A percentile compares a stretch with the other conserved stretches of the same genome.
phyloP scores from a whole-genome alignment of 1,140 invertebrate species.

The Drosophila santomea region DNA sequence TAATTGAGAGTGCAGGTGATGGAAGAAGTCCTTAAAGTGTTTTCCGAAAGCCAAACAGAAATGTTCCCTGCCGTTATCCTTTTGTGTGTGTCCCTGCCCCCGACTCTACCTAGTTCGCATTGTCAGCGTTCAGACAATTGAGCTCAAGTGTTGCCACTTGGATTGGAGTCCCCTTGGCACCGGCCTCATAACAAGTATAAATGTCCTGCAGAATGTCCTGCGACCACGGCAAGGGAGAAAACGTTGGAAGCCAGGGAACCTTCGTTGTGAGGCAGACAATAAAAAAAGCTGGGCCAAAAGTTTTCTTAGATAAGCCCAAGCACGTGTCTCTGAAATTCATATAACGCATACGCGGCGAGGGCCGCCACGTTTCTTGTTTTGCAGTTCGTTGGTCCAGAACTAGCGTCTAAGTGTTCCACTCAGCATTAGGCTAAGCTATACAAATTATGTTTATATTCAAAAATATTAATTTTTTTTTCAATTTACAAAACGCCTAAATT shows the following conservation, averaged over 20 bases:
- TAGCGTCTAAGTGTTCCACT: not conserved
- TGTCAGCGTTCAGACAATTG: constrained; percentile 79
- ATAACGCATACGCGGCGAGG: constrained; percentile 25
- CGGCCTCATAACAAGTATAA: constrained; percentile 71
- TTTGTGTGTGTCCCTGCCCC: constrained; percentile 1
- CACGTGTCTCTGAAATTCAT: constrained; percentile 34
- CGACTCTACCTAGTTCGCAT: constrained; percentile 44
- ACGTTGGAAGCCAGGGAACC: constrained; percentile 8
- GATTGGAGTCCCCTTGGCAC: constrained; percentile 17
- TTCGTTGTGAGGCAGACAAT: constrained; percentile 28
- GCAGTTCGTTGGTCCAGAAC: constrained; percentile 9
- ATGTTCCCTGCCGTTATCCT: constrained; percentile 11
- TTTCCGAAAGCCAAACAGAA: constrained; percentile 6
- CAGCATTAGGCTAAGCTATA: no score
- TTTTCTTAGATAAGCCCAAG: constrained; percentile 41
- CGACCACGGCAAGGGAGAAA: not conserved
- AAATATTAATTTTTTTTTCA: no score
- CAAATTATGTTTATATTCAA: no score
- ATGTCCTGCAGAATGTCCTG: constrained; percentile 48
- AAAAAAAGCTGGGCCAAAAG: constrained; percentile 41
- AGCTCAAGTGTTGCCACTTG: constrained; percentile 70
- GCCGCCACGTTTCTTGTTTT: not conserved
- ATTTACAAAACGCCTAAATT: not conserved
- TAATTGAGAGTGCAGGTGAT: constrained; percentile 43
- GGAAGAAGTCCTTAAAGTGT: constrained; percentile 31